Percentiles rank a stretch among this genome's conserved stretches.
These are phyloP conservation scores for Margarornis squamiger DNA, from an alignment of 2,797 vertebrate genomes.

Conservation along the genomic window DNA sequence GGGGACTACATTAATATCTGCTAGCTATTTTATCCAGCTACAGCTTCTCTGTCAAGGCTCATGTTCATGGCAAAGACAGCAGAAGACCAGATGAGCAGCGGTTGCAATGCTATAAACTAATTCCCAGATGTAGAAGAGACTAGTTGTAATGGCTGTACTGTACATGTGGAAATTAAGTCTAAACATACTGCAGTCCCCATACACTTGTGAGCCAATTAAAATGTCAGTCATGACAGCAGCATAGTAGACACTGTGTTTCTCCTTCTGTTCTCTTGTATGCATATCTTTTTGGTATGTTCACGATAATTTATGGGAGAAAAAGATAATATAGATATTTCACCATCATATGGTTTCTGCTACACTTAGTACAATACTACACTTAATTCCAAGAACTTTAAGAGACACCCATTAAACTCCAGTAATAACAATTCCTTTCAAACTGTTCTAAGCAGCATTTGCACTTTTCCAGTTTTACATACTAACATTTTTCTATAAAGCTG, in stretches of 20 bases:
- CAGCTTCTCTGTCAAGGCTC: constrained; percentile 28
- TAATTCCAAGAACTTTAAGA: not conserved
- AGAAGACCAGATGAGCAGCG: constrained; percentile 59
- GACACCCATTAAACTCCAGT: not conserved
- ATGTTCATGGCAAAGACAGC: constrained; percentile 35
- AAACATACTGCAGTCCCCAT: constrained; percentile 42
- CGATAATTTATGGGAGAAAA: not conserved
- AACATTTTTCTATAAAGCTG: not conserved
- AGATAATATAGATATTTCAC: not conserved
- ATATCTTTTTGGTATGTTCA: not conserved
- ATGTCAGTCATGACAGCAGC: constrained; percentile 47
- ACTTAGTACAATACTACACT: not conserved
- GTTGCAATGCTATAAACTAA: constrained; percentile 49
- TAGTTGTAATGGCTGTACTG: constrained; percentile 34
- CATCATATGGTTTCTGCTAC: not conserved
- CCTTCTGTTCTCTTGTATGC: constrained; percentile 12
- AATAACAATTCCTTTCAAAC: not conserved
- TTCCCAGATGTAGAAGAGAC: constrained; percentile 61
- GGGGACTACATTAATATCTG: not conserved
- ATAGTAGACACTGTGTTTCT: not conserved
- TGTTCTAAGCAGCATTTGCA: not conserved
- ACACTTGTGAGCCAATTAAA: constrained; percentile 32
- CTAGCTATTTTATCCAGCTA: constrained; percentile 17
- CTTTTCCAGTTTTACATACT: not conserved
- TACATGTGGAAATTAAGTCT: constrained; percentile 60